Base-by-base conservation (phyloP, 2,888 invertebrate genomes). In the Macaria liturata region DNA sequence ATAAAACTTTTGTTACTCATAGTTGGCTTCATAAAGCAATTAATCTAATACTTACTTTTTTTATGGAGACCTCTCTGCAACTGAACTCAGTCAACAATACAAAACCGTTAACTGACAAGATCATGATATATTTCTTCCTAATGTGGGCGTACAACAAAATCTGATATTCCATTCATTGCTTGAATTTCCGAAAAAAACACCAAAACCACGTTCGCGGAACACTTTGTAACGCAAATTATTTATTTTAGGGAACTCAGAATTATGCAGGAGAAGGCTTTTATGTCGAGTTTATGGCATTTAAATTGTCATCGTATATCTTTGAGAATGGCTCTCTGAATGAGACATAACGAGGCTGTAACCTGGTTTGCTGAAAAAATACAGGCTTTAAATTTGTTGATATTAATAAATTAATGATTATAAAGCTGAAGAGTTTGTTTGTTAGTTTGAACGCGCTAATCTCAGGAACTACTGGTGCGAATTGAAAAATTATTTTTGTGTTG, bases 141-240 rank as follows among this genome's bases (percentile, higher is more conserved):
- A 7, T 37, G 42, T 42, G 64, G 64, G 57, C 62, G 61, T 76
- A 77, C 76, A 72, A 64, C 58, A 8, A 62, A 54, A 76, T 76
- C 73, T 71, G 68, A 72, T 72, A 74, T 71, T 51, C 52, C 64
- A 55, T 42, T 61, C 76, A 76, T 76, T 75, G 78, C 68, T 81
- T 64, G 79, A 80, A 81, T 82, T 82, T 83, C 79, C 76, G 67
- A 9, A 42, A 9, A 42, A 43, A 52, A 48, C 46, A 9, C 20
- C 42, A 9, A 32, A 46, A 75, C 71, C 58, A 70, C 70, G 45
- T 81, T 74, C 77, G 62, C 64, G 66, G 79, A 78, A 79, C 61
- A 67, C 67, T 72, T 74, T 70, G 69, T 66, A 60, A 71, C 61
- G 63, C 70, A 72, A 71, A 77, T 75, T 3, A 55, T 59, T 51